phyloP scores from a whole-genome alignment of 2,888 invertebrate species.

The Tribolium freemani region DNA sequence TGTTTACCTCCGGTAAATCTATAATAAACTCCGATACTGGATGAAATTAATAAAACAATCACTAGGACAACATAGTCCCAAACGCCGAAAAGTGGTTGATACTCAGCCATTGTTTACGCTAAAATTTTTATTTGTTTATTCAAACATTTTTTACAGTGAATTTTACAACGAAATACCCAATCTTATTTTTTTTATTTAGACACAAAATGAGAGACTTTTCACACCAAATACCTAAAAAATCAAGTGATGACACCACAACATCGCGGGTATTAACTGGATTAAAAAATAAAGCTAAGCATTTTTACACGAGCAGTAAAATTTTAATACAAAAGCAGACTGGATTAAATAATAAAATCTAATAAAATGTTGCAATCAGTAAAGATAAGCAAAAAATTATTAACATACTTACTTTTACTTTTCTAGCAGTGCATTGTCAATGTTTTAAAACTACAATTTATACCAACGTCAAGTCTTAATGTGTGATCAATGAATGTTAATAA shows the following conservation, averaged over 20 bases:
- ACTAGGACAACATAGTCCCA: slow-evolving; percentile 85
- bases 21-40: slow-evolving; percentile 86
- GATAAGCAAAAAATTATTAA: neutral
- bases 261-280: neutral
- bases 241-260: too few species aligned
- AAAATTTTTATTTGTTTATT: neutral
- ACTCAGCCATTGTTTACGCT: slow-evolving; percentile 22
- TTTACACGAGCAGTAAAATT: neutral
- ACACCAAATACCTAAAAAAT: too few species aligned
- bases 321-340: neutral
- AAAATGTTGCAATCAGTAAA: neutral
- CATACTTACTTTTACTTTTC: neutral
- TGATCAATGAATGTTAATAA: neutral
- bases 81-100: slow-evolving; percentile 69
- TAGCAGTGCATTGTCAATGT: neutral
- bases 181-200: too few species aligned
- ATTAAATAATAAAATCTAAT: neutral
- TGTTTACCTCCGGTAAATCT: slow-evolving; percentile 88
- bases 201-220: too few species aligned
- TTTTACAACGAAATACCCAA: too few species aligned
- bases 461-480: neutral
- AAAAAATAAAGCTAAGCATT: neutral
- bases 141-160: too few species aligned
- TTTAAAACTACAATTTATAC: neutral
- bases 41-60: slow-evolving; percentile 78